Evolutionary conservation across 2,888 invertebrate genomes (phyloP).

Genomic region (Drosophila borealis): DNA sequence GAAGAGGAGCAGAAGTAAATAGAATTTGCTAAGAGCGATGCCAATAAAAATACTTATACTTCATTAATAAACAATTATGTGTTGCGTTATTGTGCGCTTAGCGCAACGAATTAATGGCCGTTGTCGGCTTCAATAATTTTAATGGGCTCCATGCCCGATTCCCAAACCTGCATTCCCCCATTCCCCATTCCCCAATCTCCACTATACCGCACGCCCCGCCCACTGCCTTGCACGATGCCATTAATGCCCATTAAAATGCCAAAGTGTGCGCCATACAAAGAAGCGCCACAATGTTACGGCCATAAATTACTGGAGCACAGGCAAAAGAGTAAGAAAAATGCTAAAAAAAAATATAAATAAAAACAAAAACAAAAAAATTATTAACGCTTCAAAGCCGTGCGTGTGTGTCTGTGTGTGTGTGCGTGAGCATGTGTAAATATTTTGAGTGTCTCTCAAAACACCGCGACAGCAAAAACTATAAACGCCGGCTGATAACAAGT

Average conservation of each 20-base stretch:
- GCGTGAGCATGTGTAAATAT: conserved; percentile 34
- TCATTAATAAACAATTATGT: conserved; percentile 89
- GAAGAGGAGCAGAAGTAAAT: background rate
- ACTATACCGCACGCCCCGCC: background rate
- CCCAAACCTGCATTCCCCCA: background rate
- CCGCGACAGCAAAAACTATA: conserved; percentile 54
- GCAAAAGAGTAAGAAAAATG: conserved; percentile 56
- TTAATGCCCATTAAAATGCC: conserved; percentile 78
- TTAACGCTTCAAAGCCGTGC: conserved; percentile 59
- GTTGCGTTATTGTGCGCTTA: conserved; percentile 69
- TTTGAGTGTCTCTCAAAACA: conserved; percentile 40
- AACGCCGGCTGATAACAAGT: conserved; percentile 54
- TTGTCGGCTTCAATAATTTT: conserved; percentile 78
- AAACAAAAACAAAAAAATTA: conserved; percentile 52
- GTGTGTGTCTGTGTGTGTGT: conserved; percentile 23
- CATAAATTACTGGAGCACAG: conserved; percentile 63
- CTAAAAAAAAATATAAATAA: conserved; percentile 29
- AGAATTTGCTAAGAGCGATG: conserved; percentile 24
- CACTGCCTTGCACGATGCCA: conserved; percentile 44
- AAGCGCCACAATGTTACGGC: conserved; percentile 71
- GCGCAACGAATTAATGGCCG: conserved; percentile 79
- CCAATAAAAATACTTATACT: conserved; percentile 88
- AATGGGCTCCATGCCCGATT: conserved; percentile 53
- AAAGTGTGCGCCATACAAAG: conserved; percentile 67
- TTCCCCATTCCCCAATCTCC: too few relatives aligned